Evolutionary conservation across 2,888 invertebrate species (phyloP), one percentile per base, ranked within the genome.

Genomic region (Cephus pulcher): DNA sequence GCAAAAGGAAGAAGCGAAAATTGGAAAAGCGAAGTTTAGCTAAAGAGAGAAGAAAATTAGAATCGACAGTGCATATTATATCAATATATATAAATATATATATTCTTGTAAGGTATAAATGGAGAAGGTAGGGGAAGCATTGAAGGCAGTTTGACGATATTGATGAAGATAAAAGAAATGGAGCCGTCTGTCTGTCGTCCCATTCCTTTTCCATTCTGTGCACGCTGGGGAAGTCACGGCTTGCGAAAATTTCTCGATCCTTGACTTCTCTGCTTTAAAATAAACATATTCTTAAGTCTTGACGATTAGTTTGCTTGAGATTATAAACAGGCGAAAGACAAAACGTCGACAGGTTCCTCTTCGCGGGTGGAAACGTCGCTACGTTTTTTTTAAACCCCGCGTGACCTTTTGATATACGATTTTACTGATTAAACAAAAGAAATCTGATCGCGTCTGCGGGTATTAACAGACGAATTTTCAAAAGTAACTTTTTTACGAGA

Each of bases 51-150:
- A 80, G 75, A 75, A 73, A 71, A 69, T 68, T 80, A 83, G 79
- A 82, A 84, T 82, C 79, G 80, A 82, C 75, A 77, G 76, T 79
- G 81, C 82, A 81, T 84, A 82, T 82, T 81, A 84, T 83, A 80
- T 74, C 80, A 75, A 80, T 74, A 40, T 75, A 76, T 77, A 79
- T 74, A 76, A 68, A 78, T 81, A 80, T 84, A 80, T 84, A 84
- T 85, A 85, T 85, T 85, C 83, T 86, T 85, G 71, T 83, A 82
- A 86, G 81, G 69, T 73, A 76, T 78, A 81, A 79, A 77, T 78
- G 34, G 78, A 71, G 75, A 69, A 33, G 74, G 73, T 78, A 32
- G 40, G 70, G 74, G 69, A 34, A 69, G 69, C 23, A n/a, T 77
- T 34, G n/a, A 70, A 37, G 73, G 76, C 79, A 76, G 35, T 78